Conservation (phyloP, 2,113 vertebrate genomes). For the Ciconia stormi region DNA sequence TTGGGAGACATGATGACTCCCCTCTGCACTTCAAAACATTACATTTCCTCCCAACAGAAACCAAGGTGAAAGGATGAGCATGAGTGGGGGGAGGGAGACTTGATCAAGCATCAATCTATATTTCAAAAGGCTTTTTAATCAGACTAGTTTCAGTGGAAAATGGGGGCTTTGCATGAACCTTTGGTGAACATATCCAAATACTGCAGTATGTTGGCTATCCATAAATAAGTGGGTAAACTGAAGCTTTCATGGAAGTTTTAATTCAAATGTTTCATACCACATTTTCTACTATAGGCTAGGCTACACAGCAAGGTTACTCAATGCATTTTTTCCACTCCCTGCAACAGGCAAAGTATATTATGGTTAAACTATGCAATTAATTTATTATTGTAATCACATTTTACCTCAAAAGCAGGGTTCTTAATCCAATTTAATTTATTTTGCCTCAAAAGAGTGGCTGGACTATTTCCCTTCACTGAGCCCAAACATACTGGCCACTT, state of each 20-base stretch:
- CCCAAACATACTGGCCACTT: background rate
- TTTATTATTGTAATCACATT: background rate
- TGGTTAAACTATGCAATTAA: background rate
- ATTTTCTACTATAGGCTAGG: background rate
- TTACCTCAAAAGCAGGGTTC: background rate
- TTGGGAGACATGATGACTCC: background rate
- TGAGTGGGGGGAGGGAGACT: accelerated
- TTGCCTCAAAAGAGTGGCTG: background rate
- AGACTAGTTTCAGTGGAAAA: background rate
- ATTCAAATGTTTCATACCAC: background rate
- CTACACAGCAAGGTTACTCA: background rate
- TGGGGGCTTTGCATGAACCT: background rate
- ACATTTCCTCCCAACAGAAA: background rate
- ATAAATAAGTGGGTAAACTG: background rate
- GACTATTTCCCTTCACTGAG: background rate
- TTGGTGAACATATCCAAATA: background rate
- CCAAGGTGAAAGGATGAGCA: background rate
- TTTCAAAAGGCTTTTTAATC: background rate
- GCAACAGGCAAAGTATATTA: background rate
- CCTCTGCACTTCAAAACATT: background rate
- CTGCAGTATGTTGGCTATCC: background rate
- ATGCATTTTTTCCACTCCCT: background rate
- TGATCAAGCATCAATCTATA: background rate
- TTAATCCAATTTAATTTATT: background rate
- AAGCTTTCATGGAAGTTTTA: background rate